Evolutionary conservation across 2,888 invertebrate genomes (phyloP).

Genomic region (Phrixothrix hirtus): DNA sequence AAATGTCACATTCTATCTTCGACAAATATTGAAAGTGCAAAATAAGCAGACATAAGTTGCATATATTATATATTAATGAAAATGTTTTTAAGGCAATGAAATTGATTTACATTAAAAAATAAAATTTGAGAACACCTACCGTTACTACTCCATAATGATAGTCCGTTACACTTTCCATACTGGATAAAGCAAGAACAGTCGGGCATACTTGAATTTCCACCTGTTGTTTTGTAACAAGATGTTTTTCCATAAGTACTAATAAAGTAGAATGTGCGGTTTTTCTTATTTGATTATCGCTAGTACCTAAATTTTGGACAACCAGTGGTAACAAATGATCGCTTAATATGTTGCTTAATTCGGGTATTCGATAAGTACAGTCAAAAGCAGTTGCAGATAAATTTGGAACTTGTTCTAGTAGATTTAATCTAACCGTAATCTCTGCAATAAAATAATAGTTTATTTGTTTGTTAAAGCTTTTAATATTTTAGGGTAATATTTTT

Average conservation of each 20-base stretch:
- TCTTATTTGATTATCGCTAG: constrained; percentile 66
- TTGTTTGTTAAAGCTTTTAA: no score
- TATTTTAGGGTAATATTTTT: no score
- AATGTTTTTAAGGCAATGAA: no score
- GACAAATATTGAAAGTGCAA: no score
- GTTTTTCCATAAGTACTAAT: constrained; percentile 66
- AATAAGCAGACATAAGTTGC: no score
- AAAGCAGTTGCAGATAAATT: constrained; percentile 66
- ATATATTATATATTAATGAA: no score
- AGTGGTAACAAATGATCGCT: constrained; percentile 65
- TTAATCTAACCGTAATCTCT: constrained; percentile 65
- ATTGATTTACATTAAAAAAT: no score
- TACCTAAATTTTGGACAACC: constrained; percentile 65
- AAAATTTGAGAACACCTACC: constrained; percentile 56
- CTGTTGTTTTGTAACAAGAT: constrained; percentile 62
- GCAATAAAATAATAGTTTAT: no score
- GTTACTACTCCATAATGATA: constrained; percentile 61
- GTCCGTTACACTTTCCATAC: constrained; percentile 58
- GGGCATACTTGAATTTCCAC: constrained; percentile 69
- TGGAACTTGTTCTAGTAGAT: constrained; percentile 69
- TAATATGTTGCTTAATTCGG: constrained; percentile 59
- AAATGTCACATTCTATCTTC: no score
- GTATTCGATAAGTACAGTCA: constrained; percentile 55
- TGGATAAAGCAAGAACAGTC: constrained; percentile 63
- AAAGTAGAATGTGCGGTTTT: constrained; percentile 68